phyloP scores from a whole-genome alignment of 2,888 invertebrate species.

The Clunio marinus region DNA sequence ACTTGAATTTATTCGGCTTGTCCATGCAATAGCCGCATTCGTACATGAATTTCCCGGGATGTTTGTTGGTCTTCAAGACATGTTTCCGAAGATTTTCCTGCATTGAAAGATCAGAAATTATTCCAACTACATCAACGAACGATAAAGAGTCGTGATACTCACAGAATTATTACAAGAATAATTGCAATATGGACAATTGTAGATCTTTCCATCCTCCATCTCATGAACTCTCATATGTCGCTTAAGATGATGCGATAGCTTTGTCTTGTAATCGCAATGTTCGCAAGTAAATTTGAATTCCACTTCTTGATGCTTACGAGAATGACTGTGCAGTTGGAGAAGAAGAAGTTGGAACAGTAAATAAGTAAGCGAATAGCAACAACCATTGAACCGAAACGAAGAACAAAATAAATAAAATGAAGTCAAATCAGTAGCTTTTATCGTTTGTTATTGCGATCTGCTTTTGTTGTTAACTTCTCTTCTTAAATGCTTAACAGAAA shows the following conservation, averaged over 20 bases:
- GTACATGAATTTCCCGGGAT: slow-evolving; percentile 73
- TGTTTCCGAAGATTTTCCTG: slow-evolving; percentile 88
- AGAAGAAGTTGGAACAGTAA: slow-evolving; percentile 39
- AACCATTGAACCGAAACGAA: neutral
- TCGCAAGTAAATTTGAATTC: slow-evolving; percentile 59
- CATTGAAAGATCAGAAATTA: slow-evolving; percentile 42
- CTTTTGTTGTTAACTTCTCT: neutral
- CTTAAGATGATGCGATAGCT: slow-evolving; percentile 65
- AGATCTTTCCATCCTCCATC: slow-evolving; percentile 67
- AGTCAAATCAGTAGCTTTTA: slow-evolving; percentile 32
- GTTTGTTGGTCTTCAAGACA: slow-evolving; percentile 71
- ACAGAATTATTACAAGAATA: slow-evolving; percentile 76
- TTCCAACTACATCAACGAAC: no score
- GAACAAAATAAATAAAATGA: neutral
- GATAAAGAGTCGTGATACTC: no score
- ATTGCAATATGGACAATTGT: slow-evolving; percentile 76
- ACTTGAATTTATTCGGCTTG: slow-evolving; percentile 43
- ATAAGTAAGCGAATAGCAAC: neutral
- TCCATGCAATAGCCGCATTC: slow-evolving; percentile 64
- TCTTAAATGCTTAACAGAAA: neutral
- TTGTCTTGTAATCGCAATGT: slow-evolving; percentile 66
- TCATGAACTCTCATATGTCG: slow-evolving; percentile 76
- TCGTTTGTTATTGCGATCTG: slow-evolving; percentile 16
- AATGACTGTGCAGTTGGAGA: slow-evolving; percentile 55
- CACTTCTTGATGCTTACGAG: slow-evolving; percentile 47